These are phyloP conservation scores for Sylvicapra grimmia DNA, from an alignment of 2,113 vertebrate genomes.

Conservation along the genomic window DNA sequence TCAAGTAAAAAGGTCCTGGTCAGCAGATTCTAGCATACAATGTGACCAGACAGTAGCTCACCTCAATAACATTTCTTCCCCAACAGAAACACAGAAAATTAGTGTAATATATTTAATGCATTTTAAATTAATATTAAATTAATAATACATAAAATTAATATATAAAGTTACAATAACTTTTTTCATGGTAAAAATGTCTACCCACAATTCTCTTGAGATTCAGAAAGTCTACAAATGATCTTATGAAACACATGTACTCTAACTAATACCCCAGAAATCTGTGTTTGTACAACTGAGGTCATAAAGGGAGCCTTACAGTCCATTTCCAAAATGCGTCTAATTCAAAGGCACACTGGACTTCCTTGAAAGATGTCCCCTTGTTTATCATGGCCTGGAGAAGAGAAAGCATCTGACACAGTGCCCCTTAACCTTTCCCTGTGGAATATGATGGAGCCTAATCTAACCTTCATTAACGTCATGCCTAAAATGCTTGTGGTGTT, in stretches of 20 bases:
- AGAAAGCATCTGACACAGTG: background rate
- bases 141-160: background rate
- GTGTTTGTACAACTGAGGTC: conserved; percentile 19
- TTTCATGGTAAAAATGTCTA: background rate
- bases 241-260: conserved; percentile 25
- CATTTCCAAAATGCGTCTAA: background rate
- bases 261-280: background rate
- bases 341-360: background rate
- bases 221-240: conserved; percentile 11
- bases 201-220: conserved; percentile 1
- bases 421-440: conserved; percentile 4
- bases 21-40: background rate
- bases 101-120: background rate
- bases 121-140: conserved; percentile 21
- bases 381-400: background rate
- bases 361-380: background rate
- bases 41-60: background rate
- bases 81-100: background rate
- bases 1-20: background rate
- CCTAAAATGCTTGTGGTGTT: conserved; percentile 41
- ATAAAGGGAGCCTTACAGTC: background rate
- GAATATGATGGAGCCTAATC: conserved; percentile 25
- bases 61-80: background rate
- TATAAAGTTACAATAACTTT: background rate
- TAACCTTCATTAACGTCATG: conserved; percentile 51